Evolutionary conservation across 2,888 invertebrate species (phyloP).

Genomic region (Julus scanicus): DNA sequence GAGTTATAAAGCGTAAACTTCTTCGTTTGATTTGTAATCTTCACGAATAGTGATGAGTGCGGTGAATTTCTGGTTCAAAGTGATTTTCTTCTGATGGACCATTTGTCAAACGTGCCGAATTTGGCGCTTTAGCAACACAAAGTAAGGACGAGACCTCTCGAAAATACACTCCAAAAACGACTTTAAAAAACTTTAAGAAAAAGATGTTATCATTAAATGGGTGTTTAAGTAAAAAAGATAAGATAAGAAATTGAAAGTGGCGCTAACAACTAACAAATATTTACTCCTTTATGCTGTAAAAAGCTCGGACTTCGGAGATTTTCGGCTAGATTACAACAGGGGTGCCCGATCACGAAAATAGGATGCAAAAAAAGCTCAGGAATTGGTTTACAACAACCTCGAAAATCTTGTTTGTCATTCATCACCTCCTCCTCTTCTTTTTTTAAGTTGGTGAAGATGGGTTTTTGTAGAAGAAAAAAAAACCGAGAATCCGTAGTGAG

Average conservation of each 20-base stretch:
- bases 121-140: neutral
- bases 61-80: neutral
- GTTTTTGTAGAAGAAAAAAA: neutral
- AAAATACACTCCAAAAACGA: neutral
- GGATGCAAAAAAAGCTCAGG: neutral
- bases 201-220: neutral
- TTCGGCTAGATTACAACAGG: neutral
- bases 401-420: neutral
- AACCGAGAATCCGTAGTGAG: neutral
- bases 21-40: too few species aligned
- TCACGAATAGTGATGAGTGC: too few species aligned
- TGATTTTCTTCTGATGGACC: neutral
- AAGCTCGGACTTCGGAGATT: neutral
- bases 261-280: neutral
- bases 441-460: too few species aligned
- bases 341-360: neutral
- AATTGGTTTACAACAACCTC: neutral
- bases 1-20: too few species aligned
- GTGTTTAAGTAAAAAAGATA: neutral
- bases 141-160: neutral
- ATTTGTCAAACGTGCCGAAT: neutral
- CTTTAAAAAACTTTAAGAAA: neutral
- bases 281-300: neutral
- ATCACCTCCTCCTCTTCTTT: neutral
- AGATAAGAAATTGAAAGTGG: conserved; percentile 1